Conservation (phyloP, 2,113 vertebrate genomes). For the Neomonachus schauinslandi region DNA sequence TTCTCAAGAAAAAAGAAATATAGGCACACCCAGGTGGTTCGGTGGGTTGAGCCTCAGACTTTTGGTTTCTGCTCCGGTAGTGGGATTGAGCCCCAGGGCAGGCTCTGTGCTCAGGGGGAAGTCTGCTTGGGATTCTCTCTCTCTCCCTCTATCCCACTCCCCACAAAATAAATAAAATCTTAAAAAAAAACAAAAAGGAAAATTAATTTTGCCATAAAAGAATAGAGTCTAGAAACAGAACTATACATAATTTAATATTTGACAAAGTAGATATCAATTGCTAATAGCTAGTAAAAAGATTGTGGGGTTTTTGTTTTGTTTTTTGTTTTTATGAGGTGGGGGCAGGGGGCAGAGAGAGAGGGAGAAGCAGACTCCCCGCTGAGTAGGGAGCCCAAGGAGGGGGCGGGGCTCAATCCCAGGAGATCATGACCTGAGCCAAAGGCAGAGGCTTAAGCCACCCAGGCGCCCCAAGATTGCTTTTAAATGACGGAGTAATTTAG, state of each 20-base stretch:
- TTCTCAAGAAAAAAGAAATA: constrained; percentile 11
- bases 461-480: neutral
- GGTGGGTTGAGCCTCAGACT: neutral
- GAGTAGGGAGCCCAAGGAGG: too few species aligned
- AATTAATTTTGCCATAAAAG: neutral
- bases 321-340: too few species aligned
- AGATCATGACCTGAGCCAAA: too few species aligned
- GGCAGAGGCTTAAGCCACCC: too few species aligned
- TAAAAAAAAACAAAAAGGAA: neutral
- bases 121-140: neutral
- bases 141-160: neutral
- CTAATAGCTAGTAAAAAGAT: neutral
- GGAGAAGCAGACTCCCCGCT: neutral
- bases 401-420: too few species aligned
- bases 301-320: too few species aligned
- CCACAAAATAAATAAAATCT: neutral
- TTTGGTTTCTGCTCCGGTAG: neutral
- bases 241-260: neutral
- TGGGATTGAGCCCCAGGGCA: neutral
- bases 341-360: neutral
- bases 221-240: neutral
- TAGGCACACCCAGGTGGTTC: neutral
- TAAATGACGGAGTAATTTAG: neutral
- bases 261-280: neutral
- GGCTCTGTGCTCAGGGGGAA: neutral